Evolutionary conservation across 64 coral and sea anemone species (phyloP).

Genomic region (Montipora capricornis): DNA sequence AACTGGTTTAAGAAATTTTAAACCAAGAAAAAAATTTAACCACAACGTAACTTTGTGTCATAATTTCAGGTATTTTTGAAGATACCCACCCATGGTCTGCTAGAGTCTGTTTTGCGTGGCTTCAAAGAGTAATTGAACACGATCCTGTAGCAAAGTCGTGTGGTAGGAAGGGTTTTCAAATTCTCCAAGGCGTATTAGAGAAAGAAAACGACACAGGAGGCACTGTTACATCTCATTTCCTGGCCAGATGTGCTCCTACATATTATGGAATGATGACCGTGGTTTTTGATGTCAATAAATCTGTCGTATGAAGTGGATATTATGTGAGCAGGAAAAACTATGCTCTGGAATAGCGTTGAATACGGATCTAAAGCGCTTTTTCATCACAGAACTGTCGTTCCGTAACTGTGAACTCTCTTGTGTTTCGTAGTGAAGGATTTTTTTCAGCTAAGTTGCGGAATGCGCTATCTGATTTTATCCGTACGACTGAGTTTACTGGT

Average conservation of each 20-base stretch:
- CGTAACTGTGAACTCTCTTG: too few relatives aligned
- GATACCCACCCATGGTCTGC: slow-evolving; percentile 38
- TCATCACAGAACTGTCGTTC: too few relatives aligned
- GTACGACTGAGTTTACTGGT: too few relatives aligned
- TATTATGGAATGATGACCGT: slow-evolving; percentile 82
- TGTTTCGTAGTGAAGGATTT: too few relatives aligned
- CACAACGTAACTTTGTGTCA: not conserved
- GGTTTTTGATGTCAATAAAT: slow-evolving; percentile 32
- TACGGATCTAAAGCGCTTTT: too few relatives aligned
- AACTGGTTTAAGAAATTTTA: too few relatives aligned
- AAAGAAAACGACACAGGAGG: slow-evolving; percentile 16
- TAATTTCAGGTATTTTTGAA: slow-evolving; percentile 10
- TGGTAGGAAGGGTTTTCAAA: slow-evolving; percentile 71
- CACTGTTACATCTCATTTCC: slow-evolving; percentile 58
- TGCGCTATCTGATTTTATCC: too few relatives aligned
- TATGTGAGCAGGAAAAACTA: not conserved
- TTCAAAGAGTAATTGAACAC: slow-evolving; percentile 16
- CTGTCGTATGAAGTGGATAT: not conserved
- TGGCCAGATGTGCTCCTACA: slow-evolving; percentile 59
- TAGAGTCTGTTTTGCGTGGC: slow-evolving; percentile 15
- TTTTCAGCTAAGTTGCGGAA: too few relatives aligned
- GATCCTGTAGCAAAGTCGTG: slow-evolving; percentile 57
- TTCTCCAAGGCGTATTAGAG: slow-evolving; percentile 62
- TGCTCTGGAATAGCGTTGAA: too few relatives aligned
- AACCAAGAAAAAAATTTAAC: too few relatives aligned